Conservation (phyloP, 2,113 vertebrate species). For the Mormoops blainvillei region DNA sequence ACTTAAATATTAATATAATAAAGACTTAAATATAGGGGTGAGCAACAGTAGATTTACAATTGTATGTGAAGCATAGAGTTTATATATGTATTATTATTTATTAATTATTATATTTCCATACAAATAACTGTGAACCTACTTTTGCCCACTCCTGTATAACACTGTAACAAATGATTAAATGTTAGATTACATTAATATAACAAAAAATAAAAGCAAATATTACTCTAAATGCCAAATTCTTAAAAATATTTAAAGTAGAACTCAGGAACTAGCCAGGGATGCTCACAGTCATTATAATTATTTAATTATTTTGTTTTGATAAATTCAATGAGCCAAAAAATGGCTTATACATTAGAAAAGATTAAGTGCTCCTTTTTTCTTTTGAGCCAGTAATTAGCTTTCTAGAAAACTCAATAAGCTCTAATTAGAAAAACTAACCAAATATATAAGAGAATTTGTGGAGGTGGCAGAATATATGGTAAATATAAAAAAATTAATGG, state of each 20-base stretch:
- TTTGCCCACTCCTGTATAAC: neutral
- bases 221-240: neutral
- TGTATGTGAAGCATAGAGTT: no score
- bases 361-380: neutral
- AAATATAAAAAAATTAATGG: neutral
- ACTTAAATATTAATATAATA: constrained; percentile 1
- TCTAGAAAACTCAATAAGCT: neutral
- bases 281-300: neutral
- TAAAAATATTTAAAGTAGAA: neutral
- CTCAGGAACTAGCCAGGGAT: neutral
- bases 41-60: neutral
- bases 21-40: neutral
- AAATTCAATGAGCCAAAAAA: neutral
- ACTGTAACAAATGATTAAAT: neutral
- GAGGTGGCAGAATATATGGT: neutral
- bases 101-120: no score
- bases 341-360: neutral
- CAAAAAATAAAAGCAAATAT: neutral
- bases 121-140: neutral
- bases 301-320: neutral
- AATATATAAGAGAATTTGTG: neutral
- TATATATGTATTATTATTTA: no score
- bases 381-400: neutral
- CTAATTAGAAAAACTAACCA: neutral
- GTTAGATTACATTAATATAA: neutral